Evolutionary conservation across 2,888 invertebrate genomes (phyloP).

Genomic region (Parthenolecanium corni): DNA sequence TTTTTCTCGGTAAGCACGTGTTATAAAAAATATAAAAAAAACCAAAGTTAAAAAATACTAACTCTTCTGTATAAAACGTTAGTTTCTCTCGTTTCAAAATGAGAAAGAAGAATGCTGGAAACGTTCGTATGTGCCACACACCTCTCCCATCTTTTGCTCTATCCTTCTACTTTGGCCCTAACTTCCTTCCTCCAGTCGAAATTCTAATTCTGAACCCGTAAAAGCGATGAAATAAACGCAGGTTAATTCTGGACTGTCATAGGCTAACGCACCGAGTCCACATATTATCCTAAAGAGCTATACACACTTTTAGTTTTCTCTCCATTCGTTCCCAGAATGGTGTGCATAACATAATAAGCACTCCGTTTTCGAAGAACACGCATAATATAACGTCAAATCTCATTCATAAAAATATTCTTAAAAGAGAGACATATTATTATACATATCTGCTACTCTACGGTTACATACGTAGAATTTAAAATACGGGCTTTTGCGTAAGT

Average conservation of each 20-base stretch:
- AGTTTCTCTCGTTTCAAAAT: neutral
- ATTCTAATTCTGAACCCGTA: slow-evolving; percentile 15
- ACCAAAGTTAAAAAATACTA: neutral
- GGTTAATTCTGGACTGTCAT: slow-evolving; percentile 9
- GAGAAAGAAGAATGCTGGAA: neutral
- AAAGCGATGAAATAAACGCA: neutral
- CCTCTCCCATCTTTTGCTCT: slow-evolving; percentile 2
- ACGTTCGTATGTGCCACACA: neutral
- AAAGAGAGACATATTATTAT: too few relatives aligned
- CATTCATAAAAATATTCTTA: too few relatives aligned
- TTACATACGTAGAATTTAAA: too few relatives aligned
- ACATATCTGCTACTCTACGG: too few relatives aligned
- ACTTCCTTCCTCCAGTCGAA: slow-evolving; percentile 15
- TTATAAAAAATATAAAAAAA: neutral
- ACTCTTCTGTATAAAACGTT: neutral
- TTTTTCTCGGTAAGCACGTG: neutral
- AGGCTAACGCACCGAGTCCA: neutral
- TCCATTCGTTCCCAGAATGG: too few relatives aligned
- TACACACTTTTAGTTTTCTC: too few relatives aligned
- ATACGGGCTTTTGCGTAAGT: too few relatives aligned
- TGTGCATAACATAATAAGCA: too few relatives aligned
- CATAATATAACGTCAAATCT: too few relatives aligned
- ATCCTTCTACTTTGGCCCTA: slow-evolving; percentile 9
- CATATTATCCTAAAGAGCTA: too few relatives aligned
- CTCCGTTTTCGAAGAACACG: too few relatives aligned